Percentiles rank a stretch among this genome's conserved stretches.
phyloP scores from a whole-genome alignment of 92 coral and sea anemone genomes.

The Epizoanthus stellaris region DNA sequence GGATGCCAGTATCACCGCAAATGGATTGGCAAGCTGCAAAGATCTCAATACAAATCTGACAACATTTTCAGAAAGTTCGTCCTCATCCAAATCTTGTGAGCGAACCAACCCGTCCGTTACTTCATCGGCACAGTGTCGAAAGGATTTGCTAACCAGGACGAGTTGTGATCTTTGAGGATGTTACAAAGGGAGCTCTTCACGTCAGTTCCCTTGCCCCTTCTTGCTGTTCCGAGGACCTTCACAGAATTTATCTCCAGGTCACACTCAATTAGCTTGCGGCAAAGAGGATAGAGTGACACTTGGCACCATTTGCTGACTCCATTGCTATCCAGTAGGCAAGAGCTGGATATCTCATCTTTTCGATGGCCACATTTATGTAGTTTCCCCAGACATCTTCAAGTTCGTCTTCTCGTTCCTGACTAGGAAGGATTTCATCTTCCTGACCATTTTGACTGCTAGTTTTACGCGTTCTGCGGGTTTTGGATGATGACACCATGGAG shows the following conservation, averaged over 20 bases:
- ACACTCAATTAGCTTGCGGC: constrained; percentile 13
- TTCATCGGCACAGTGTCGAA: background rate
- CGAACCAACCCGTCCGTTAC: background rate
- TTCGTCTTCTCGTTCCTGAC: background rate
- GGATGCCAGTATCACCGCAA: background rate
- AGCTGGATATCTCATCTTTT: constrained; percentile 27
- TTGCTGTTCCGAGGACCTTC: background rate
- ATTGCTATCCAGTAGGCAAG: background rate
- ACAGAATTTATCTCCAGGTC: constrained; percentile 20
- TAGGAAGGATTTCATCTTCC: background rate
- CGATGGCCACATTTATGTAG: background rate
- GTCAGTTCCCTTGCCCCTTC: background rate
- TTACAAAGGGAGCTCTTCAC: background rate
- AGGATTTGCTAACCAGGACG: background rate
- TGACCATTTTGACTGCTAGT: background rate
- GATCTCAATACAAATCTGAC: background rate
- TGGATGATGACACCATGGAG: background rate
- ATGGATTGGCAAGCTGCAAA: background rate
- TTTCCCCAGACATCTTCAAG: background rate
- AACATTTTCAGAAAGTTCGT: background rate
- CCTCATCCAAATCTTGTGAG: background rate
- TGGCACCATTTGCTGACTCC: constrained; percentile 25
- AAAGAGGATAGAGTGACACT: background rate
- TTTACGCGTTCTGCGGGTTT: background rate
- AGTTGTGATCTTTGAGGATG: background rate